These are phyloP conservation scores for Paedocypris micromegethes DNA, from an alignment of 2,797 vertebrate species.

Conservation along the genomic window DNA sequence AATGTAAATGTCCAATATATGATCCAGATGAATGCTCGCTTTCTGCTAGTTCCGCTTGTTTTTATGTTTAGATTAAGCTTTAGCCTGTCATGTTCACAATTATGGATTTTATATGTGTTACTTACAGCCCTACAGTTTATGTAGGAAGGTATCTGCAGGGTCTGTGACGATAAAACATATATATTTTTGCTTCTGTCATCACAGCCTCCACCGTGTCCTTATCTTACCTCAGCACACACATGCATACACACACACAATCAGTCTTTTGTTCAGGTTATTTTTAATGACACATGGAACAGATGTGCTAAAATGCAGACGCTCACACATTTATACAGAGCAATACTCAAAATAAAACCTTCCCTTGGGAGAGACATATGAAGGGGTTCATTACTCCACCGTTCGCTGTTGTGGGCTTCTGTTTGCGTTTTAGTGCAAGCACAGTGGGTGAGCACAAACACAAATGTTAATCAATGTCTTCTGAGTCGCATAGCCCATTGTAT, in stretches of 20 bases:
- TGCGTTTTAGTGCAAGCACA: conserved; percentile 32
- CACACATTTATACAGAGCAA: conserved; percentile 30
- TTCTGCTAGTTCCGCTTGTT: too few relatives aligned
- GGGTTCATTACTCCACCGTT: conserved; percentile 23
- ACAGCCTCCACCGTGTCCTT: conserved; percentile 32
- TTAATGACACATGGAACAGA: conserved; percentile 11
- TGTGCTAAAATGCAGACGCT: conserved; percentile 1
- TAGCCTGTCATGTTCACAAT: background rate
- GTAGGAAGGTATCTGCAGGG: conserved; percentile 10
- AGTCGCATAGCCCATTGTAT: too few relatives aligned
- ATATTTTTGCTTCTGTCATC: conserved; percentile 37
- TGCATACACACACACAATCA: conserved; percentile 3
- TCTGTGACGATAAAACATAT: conserved; percentile 30
- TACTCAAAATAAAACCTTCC: conserved; percentile 34
- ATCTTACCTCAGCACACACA: conserved; percentile 27
- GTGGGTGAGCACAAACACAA: conserved; percentile 21
- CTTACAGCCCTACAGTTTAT: background rate
- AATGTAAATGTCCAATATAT: too few relatives aligned
- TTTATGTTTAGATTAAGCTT: background rate
- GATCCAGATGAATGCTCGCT: too few relatives aligned
- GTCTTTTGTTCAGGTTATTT: conserved; percentile 12
- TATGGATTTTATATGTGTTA: too few relatives aligned
- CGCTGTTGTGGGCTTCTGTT: conserved; percentile 31
- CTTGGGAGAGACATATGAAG: conserved; percentile 29
- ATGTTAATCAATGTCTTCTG: too few relatives aligned